Evolutionary conservation across 1,140 invertebrate genomes (phyloP), one percentile per base, ranked within the genome.

Genomic region (Drosophila elegans): DNA sequence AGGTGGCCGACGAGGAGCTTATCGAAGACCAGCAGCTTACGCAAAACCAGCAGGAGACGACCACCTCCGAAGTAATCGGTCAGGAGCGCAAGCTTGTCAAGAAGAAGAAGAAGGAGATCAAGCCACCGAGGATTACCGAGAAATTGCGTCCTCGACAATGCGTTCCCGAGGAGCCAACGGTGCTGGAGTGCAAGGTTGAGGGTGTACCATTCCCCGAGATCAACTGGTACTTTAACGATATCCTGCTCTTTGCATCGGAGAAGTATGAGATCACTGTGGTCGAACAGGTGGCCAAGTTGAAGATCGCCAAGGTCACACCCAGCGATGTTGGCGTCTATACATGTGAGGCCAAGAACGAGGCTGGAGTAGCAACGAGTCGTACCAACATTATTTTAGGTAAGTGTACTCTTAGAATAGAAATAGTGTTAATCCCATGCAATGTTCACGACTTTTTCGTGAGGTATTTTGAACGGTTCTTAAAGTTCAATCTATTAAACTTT

Each of bases 141-240:
- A 94, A 95, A 54, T 92, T 96, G 25, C 94, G 96, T 79, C 95
- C 96, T 39, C 93, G 95, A 5, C 94, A 95, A 56, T 93, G 93
- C 3, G 94, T 96, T 74, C 93, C 93, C 52, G 94, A 95, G 61
- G 93, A 95, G 85, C 94, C 94, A 12, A 94, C 94, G 0, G 91
- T 93, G 39, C 94, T 97, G 29, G 94, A 94, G 49, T 96, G 95
- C 82, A 94, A 95, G 74, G 94, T 97, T 41, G 95, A 96, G 79
- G 96, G 96, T 38, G 93, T 94, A 59, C 95, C 96, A 4, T 93
- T 95, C 76, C 95, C 96, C 13, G 95, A 96, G 90, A 94, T 98
- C 7, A 95, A 95, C 79, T 99, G 98, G 98, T 97, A 95, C 78
- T 95, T 96, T 79, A 98, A 99, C 92, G 97, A 96, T 52, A 95